Base-by-base conservation (phyloP, 2,113 vertebrate species). In the Pyxicephalus adspersus region DNA sequence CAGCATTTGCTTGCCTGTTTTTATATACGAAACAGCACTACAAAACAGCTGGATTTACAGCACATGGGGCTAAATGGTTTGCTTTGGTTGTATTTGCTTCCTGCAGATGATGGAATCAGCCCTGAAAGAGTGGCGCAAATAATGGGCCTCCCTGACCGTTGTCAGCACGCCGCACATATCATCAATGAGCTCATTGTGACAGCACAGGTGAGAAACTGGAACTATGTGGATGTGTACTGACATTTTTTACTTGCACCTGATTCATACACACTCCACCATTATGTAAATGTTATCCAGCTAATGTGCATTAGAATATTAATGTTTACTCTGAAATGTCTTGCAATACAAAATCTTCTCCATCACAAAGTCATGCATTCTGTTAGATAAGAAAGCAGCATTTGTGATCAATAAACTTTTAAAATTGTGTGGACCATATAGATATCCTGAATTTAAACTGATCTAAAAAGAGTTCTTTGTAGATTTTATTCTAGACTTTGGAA, bases 101-200 rank as follows among this genome's bases (percentile, higher is more conserved):
- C 68, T 86, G 58, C 91, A 99, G 98, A 99, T 86, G 98, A 99
- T 60, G 97, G 97, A 17, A 91, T 98, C 87, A 98, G 96, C 85
- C 93, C 95, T 0, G 97, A 99, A 73, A 89, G 97, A 86, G 92
- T 98, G 0, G 98, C 98, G 0, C 96, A 98, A 89, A 95, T 99
- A 89, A 98, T 98, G 96, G 98, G 98, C 8, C 96, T 96, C 88
- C 94, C 95, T 0, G 97, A 98, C 4, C 91, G 97, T 85, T 99
- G 98, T 93, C 96, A 99, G 80, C 96, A 98, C 0, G 98, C 98
- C 0, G 95, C 96, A 4, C 96, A 98, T 79, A 92, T 99, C 91
- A 99, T 99, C 93, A 96, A 91, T 0, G 97, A 99, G 84, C 94
- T 99, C 65, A 96, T 99, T 78, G 94, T 99, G 11, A 99, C 97